Evolutionary conservation across 2,888 invertebrate species (phyloP), one percentile per base, ranked within the genome.

Genomic region (Cenopis cana): DNA sequence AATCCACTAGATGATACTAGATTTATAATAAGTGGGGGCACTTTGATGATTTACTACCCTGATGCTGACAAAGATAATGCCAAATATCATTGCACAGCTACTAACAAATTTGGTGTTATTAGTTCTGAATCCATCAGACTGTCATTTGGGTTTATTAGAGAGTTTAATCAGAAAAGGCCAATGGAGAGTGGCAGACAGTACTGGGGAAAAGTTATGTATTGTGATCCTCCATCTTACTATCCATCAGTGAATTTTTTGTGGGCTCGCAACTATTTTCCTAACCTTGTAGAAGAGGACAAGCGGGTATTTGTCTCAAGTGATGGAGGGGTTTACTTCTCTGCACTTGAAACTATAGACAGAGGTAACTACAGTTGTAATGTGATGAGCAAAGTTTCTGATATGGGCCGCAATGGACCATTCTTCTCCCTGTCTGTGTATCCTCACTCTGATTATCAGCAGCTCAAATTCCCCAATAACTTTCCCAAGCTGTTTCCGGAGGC

Each of bases 401-500:
- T 96, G 24, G 98, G 98, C 0, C 95, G 98, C 68, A 98, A 97
- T 90, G 98, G 98, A 0, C 98, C 98, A 8, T 97, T 97, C 82
- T 98, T 98, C 80, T 94, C 95, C 10, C 91, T 98, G 10, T 94
- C 94, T 77, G 98, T 98, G 0, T 95, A 96, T 79, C 96, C 98
- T 29, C 97, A 98, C 87, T 97, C 98, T 54, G 97, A 97, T 86
- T 98, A 97, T 82, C 98, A 98, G 82, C 97, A 98, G 74, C 91
- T 99, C 52, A 97, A 98, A 82, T 98, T 99, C 82, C 97, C 98
- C 0, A 98, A 98, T 84, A 98, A 97, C 81, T 99, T 99, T 80
- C 99, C 99, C 0, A 98, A 98, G 93, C 96, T 97, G 0, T 99
- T 98, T 83, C 99, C 99, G 0, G 98, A 98, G 85, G 98, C 98